Percentiles rank a stretch among this genome's conserved stretches.
Evolutionary conservation across 2,113 vertebrate species (phyloP).

Genomic region (Otocyon megalotis): DNA sequence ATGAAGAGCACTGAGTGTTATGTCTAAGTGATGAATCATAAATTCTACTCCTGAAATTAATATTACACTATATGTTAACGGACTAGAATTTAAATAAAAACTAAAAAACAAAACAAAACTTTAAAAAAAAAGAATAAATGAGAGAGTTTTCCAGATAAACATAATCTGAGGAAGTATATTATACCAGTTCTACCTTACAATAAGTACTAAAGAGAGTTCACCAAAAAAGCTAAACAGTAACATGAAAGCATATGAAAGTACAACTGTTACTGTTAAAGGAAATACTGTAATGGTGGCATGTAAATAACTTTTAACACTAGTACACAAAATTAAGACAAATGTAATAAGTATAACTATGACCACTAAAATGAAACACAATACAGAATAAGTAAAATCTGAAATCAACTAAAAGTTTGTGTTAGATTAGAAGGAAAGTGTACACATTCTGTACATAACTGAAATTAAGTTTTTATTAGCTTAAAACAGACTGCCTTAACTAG

Average conservation of each 20-base stretch:
- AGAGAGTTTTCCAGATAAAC: neutral
- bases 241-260: neutral
- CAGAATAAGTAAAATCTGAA: neutral
- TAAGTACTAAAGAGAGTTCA: neutral
- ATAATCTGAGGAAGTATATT: neutral
- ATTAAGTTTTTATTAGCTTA: neutral
- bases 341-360: neutral
- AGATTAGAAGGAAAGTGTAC: neutral
- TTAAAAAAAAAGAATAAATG: neutral
- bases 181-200: neutral
- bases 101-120: neutral
- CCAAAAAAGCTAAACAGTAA: neutral
- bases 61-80: neutral
- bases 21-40: neutral
- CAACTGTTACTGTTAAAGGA: neutral
- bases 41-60: neutral
- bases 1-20: neutral
- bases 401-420: neutral
- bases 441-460: neutral
- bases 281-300: neutral
- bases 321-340: neutral
- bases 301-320: neutral
- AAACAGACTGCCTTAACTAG: neutral
- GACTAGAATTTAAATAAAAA: neutral
- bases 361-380: conserved; percentile 5